Evolutionary conservation across 2,797 vertebrate species (phyloP), one percentile per base, ranked within the genome.

Genomic region (Sebastes vulpes): DNA sequence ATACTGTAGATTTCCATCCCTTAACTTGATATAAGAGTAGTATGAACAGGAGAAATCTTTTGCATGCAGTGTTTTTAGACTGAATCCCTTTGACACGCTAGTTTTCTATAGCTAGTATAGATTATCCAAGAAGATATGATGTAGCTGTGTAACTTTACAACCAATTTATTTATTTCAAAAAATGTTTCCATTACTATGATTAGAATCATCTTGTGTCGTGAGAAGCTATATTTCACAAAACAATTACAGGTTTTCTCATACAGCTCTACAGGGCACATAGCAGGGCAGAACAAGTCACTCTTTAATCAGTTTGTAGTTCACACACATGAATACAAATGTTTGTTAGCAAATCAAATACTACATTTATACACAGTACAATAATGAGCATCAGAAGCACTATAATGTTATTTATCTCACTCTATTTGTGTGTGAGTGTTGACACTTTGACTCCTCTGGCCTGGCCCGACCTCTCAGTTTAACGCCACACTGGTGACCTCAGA

Each of bases 31-130:
- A 16, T 75, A 77, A 72, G 77, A 83, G 31, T 77, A 85, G 80
- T 73, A 12, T 79, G 61, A 81, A 77, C 42, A 50, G 72, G 61
- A 87, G 82, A 75, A 65, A 57, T 67, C 65, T 85, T 65, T 75
- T 92, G 90, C 92, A 93, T 92, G 93, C 77, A 75, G 8, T 67
- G 71, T 83, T 71, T 86, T 61, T 79, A 80, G 84, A 82, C 63
- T 31, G 20, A 66, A 56, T 42, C 71, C 18, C 31, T 74, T 63
- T 38, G 28, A 79, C 10, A 65, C 11, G 61, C 12, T 87, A 86
- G 56, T 75, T 85, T 80, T 85, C 56, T 77, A 73, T 80, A 86
- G 81, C 6, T 46, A 16, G 38, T 46, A 2, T 87, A 86, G 77
- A 79, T 52, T 64, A 79, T 81, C 59, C 54, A 60, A 68, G 26